Percentiles rank a stretch among this genome's conserved stretches.
phyloP scores from a whole-genome alignment of 2,797 vertebrate genomes.

The Eospalax fontanierii region DNA sequence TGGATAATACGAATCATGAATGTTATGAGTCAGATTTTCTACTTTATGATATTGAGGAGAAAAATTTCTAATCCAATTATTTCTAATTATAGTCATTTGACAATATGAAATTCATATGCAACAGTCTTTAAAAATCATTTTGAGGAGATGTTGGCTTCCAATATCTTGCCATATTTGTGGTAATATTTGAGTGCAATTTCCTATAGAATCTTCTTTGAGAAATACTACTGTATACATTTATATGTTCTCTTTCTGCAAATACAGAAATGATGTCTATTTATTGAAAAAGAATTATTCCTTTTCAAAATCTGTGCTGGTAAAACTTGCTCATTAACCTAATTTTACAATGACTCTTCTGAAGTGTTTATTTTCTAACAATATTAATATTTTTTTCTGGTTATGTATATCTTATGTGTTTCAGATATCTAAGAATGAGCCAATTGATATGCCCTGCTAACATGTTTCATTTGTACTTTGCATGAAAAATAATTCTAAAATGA shows the following conservation, averaged over 20 bases:
- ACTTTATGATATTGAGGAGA: not conserved
- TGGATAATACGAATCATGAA: conserved; percentile 21
- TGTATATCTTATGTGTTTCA: not conserved
- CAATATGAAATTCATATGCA: not conserved
- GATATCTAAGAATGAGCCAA: not conserved
- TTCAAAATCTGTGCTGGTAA: conserved; percentile 29
- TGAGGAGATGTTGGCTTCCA: conserved; percentile 42
- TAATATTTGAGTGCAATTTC: conserved; percentile 49
- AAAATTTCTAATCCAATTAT: conserved; percentile 55
- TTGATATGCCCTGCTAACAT: not conserved
- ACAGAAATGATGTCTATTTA: not conserved
- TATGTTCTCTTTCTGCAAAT: conserved; percentile 32
- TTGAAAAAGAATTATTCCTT: not conserved
- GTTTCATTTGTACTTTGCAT: conserved; percentile 14
- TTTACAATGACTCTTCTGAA: not conserved
- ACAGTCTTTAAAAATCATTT: conserved; percentile 1
- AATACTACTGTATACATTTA: not conserved
- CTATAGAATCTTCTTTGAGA: conserved; percentile 6
- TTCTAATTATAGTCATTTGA: conserved; percentile 50
- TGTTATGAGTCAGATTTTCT: conserved; percentile 35
- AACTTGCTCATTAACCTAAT: not conserved
- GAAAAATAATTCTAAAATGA: conserved; percentile 51
- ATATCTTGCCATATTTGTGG: not conserved
- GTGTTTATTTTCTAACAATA: not conserved
- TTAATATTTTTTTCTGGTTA: not conserved